phyloP scores from a whole-genome alignment of 2,797 vertebrate genomes.

The Echiichthys vipera region DNA sequence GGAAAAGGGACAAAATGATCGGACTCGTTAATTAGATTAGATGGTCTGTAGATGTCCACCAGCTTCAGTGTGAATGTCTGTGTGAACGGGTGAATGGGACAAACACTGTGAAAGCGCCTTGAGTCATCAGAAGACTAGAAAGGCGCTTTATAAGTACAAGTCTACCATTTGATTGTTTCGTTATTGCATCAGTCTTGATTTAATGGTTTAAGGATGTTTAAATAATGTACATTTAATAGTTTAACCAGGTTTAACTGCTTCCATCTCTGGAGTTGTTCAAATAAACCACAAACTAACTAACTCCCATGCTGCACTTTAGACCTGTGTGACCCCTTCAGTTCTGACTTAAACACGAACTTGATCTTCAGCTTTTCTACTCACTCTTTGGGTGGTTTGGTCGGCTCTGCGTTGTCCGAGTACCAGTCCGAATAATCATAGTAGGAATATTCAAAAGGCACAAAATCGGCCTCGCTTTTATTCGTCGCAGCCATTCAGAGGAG shows the following conservation, averaged over 20 bases:
- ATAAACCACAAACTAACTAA: neutral
- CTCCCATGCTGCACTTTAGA: neutral
- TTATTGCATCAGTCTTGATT: neutral
- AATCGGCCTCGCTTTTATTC: conserved; percentile 74
- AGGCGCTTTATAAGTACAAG: no score
- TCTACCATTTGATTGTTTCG: neutral
- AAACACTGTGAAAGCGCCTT: no score
- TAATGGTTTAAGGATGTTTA: neutral
- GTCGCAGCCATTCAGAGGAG: conserved; percentile 60
- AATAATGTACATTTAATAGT: neutral
- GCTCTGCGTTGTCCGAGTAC: conserved; percentile 74
- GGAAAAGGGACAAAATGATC: no score
- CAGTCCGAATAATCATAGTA: conserved; percentile 84
- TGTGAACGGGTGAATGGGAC: no score
- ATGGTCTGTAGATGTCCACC: no score
- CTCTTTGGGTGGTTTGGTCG: conserved; percentile 82
- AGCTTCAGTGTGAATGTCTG: no score
- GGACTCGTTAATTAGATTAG: no score
- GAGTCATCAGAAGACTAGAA: no score
- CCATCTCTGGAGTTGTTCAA: neutral
- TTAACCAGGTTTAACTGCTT: neutral
- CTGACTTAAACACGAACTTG: neutral
- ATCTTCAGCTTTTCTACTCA: conserved; percentile 80
- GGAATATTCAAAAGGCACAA: conserved; percentile 73
- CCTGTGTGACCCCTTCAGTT: neutral